A percentile compares a stretch with the other conserved stretches of the same genome.
phyloP scores from a whole-genome alignment of 1,140 invertebrate genomes.

The Lepidurus arcticus region DNA sequence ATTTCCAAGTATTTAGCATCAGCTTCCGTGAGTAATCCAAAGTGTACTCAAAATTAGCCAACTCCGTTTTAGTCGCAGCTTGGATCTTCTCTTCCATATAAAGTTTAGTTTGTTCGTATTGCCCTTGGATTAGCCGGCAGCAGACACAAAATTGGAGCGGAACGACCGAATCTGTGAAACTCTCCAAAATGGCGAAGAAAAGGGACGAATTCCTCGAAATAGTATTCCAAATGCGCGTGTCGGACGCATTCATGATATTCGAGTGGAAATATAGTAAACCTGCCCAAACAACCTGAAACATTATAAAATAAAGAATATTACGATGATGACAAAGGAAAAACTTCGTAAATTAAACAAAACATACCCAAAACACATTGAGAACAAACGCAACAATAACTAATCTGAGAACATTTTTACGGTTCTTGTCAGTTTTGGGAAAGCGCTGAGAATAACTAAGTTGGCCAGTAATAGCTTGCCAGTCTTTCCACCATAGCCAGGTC shows the following conservation, averaged over 20 bases:
- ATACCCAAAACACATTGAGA: background rate
- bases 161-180: background rate
- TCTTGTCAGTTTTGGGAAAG: background rate
- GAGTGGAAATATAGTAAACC: background rate
- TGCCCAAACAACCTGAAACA: background rate
- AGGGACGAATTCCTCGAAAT: background rate
- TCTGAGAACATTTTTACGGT: background rate
- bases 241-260: background rate
- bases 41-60: background rate
- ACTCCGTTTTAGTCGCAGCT: background rate
- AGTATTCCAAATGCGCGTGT: background rate
- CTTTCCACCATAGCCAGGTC: background rate
- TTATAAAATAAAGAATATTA: background rate
- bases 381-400: background rate
- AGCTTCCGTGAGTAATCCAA: background rate
- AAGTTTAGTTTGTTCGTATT: background rate
- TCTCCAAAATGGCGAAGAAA: background rate
- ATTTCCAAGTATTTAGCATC: background rate
- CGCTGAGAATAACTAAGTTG: background rate
- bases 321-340: background rate
- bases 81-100: background rate
- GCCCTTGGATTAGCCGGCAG: background rate
- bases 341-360: background rate
- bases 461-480: background rate
- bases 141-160: background rate